Conservation (phyloP, 2,888 invertebrate species). For the Polydesmus complanatus region DNA sequence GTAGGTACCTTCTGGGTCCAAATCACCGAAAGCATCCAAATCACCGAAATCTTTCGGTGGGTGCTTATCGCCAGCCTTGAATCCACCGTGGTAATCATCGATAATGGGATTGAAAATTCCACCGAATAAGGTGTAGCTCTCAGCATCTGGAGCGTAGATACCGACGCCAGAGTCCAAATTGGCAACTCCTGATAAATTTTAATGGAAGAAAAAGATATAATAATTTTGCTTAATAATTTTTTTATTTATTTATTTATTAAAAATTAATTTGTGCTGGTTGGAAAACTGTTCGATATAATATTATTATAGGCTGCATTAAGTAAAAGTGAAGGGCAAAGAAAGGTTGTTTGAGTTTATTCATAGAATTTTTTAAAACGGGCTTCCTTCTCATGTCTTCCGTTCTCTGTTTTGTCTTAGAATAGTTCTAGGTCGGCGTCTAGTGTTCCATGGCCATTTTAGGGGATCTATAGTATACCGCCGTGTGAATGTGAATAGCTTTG, state of each 20-base stretch:
- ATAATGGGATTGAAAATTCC: conserved; percentile 95
- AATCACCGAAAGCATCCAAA: conserved; percentile 71
- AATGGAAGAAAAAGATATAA: neutral
- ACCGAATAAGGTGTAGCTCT: conserved; percentile 80
- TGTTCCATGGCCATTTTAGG: neutral
- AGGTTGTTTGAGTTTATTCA: neutral
- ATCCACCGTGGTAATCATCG: conserved; percentile 91
- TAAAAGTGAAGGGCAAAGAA: neutral
- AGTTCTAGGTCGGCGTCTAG: neutral
- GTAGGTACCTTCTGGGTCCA: conserved; percentile 66
- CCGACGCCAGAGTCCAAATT: conserved; percentile 94
- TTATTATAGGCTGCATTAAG: too few relatives aligned
- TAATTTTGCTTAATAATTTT: neutral
- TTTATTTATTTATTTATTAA: neutral
- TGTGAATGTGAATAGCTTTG: too few relatives aligned
- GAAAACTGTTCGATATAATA: neutral
- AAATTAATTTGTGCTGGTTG: too few relatives aligned
- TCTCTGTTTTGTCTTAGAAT: neutral
- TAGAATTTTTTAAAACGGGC: neutral
- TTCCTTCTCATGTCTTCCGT: neutral
- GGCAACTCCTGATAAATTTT: conserved; percentile 55
- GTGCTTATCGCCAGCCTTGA: conserved; percentile 87
- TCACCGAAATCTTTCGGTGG: conserved; percentile 91
- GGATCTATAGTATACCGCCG: neutral
- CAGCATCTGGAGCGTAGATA: conserved; percentile 95